phyloP scores from a whole-genome alignment of 2,888 invertebrate genomes.

The Harmothoe impar region DNA sequence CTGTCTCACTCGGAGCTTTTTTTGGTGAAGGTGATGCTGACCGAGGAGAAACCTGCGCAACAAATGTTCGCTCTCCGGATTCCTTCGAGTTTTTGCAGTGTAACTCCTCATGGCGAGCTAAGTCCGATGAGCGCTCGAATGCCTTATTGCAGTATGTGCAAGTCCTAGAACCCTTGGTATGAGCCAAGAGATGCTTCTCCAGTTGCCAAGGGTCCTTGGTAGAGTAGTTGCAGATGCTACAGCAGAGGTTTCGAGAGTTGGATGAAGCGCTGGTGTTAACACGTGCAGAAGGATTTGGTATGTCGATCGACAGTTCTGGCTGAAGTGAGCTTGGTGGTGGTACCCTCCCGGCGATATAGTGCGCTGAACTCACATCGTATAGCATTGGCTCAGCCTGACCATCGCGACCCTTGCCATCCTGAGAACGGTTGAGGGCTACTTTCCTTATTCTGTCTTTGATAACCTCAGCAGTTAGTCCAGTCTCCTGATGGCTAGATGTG shows the following conservation, averaged over 20 bases:
- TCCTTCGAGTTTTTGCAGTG: slow-evolving; percentile 33
- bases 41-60: not conserved
- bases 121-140: slow-evolving; percentile 66
- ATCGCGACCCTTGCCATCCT: no score
- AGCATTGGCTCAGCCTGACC: no score
- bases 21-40: not conserved
- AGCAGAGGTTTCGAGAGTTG: slow-evolving; percentile 44
- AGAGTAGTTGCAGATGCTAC: slow-evolving; percentile 66
- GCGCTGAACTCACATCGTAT: no score
- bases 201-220: slow-evolving; percentile 64
- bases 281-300: not conserved
- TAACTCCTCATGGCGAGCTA: slow-evolving; percentile 66
- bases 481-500: no score
- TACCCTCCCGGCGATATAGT: no score
- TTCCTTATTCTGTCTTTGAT: no score
- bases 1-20: not conserved
- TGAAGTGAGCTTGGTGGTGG: no score
- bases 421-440: no score
- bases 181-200: slow-evolving; percentile 65
- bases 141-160: slow-evolving; percentile 67
- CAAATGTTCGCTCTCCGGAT: no score
- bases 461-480: no score
- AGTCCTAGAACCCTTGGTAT: slow-evolving; percentile 61
- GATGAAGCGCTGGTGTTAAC: not conserved
- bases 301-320: no score